Conservation (phyloP, 2,797 vertebrate species). For the Danio aesculapii region DNA sequence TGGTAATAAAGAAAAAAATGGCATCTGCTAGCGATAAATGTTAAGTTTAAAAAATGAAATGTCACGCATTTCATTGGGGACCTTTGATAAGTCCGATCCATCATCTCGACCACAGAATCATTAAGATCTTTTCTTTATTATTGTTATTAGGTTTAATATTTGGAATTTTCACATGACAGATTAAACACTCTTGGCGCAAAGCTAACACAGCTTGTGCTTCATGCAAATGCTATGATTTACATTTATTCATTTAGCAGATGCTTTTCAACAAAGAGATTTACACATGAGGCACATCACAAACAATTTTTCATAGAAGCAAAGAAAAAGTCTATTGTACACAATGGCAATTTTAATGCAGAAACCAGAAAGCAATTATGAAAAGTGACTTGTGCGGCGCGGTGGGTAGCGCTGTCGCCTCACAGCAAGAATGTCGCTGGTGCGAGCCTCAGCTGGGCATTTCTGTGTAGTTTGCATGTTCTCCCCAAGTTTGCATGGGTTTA, state of each 20-base stretch:
- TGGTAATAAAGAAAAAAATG: not conserved
- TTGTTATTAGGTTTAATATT: not conserved
- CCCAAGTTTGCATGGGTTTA: too few relatives aligned
- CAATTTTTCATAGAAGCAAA: not conserved
- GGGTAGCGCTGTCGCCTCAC: too few relatives aligned
- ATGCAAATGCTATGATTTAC: not conserved
- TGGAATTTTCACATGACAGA: not conserved
- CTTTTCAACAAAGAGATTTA: conserved; percentile 2
- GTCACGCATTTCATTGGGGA: conserved; percentile 21
- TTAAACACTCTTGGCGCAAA: not conserved
- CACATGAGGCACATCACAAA: conserved; percentile 4
- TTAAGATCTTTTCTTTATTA: not conserved
- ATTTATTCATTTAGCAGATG: not conserved
- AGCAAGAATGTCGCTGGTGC: too few relatives aligned
- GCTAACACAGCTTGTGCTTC: not conserved
- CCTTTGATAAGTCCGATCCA: not conserved
- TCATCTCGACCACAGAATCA: not conserved
- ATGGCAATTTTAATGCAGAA: not conserved
- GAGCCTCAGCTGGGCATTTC: too few relatives aligned
- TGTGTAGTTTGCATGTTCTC: too few relatives aligned
- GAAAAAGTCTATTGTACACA: not conserved
- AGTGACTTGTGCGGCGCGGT: too few relatives aligned
- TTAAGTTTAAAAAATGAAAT: not conserved
- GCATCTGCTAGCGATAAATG: conserved; percentile 12
- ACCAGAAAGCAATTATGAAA: not conserved